phyloP scores from a whole-genome alignment of 35 echinoderm and acorn worm species.

The Holothuria glaberrima region DNA sequence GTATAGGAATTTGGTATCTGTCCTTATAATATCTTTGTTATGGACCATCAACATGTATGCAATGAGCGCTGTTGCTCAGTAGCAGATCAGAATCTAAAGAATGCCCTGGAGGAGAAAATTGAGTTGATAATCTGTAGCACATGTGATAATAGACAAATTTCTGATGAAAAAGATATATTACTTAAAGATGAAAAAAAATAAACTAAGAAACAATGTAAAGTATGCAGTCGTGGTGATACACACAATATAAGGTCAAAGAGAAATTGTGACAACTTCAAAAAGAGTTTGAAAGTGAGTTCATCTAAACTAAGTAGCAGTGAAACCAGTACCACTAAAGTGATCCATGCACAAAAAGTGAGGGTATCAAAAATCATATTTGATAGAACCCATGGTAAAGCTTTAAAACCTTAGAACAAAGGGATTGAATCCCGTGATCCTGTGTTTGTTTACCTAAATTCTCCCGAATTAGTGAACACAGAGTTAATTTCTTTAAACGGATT shows the following conservation, averaged over 20 bases:
- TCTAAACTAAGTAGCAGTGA: neutral
- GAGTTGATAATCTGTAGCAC: no score
- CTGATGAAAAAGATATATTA: neutral
- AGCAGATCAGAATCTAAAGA: no score
- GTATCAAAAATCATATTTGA: neutral
- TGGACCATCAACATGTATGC: no score
- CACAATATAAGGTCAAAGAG: neutral
- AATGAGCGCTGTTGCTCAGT: no score
- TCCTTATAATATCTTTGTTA: no score
- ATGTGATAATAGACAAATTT: no score
- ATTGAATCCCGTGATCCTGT: neutral
- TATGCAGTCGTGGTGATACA: neutral
- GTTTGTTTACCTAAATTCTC: neutral
- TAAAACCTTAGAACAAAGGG: neutral
- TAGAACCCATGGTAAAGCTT: neutral
- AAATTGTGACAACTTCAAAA: no score
- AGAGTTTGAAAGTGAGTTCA: neutral
- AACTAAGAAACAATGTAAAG: neutral
- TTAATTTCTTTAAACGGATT: neutral
- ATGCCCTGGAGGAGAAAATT: no score
- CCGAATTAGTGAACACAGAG: neutral
- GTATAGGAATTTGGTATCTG: no score
- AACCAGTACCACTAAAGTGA: no score
- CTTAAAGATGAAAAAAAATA: neutral
- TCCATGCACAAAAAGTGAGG: no score